phyloP scores from a whole-genome alignment of 2,888 invertebrate genomes.

The Tridacna crocea region DNA sequence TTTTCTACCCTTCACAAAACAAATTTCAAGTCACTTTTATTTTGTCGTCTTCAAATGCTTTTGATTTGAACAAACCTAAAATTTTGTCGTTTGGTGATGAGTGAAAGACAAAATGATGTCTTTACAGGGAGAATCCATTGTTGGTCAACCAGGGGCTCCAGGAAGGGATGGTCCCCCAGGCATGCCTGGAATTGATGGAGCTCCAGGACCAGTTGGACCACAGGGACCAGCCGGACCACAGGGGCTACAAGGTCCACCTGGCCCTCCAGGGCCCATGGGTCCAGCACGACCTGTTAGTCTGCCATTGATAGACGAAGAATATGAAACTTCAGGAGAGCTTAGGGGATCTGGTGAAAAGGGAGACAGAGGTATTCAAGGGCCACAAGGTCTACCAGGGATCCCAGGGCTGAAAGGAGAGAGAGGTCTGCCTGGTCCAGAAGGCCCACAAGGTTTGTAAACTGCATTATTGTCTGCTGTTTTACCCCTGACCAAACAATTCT shows the following conservation, averaged over 20 bases:
- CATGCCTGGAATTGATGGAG: slow-evolving; percentile 44
- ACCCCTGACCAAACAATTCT: too few species aligned
- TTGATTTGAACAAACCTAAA: too few species aligned
- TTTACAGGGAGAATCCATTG: slow-evolving; percentile 14
- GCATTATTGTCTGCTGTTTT: too few species aligned
- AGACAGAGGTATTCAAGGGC: slow-evolving; percentile 55
- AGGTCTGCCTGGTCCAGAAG: slow-evolving; percentile 56
- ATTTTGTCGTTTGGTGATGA: too few species aligned
- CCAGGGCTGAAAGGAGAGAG: slow-evolving; percentile 64
- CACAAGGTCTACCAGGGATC: slow-evolving; percentile 67
- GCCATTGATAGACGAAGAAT: slow-evolving; percentile 46
- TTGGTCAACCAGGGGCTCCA: slow-evolving; percentile 17
- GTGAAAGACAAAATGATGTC: too few species aligned
- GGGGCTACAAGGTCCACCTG: slow-evolving; percentile 43
- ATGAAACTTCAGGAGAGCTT: slow-evolving; percentile 48
- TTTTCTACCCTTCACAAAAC: too few species aligned
- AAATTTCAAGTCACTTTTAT: too few species aligned
- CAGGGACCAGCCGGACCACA: slow-evolving; percentile 38
- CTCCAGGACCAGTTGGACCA: slow-evolving; percentile 39
- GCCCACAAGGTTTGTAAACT: slow-evolving; percentile 15
- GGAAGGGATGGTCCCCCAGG: slow-evolving; percentile 53
- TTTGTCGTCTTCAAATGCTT: too few species aligned
- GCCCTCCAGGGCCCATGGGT: slow-evolving; percentile 50
- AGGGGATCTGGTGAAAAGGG: slow-evolving; percentile 39
- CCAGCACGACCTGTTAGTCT: slow-evolving; percentile 29